Base-by-base conservation (phyloP, 2,797 vertebrate species). In the Varecia variegata region DNA sequence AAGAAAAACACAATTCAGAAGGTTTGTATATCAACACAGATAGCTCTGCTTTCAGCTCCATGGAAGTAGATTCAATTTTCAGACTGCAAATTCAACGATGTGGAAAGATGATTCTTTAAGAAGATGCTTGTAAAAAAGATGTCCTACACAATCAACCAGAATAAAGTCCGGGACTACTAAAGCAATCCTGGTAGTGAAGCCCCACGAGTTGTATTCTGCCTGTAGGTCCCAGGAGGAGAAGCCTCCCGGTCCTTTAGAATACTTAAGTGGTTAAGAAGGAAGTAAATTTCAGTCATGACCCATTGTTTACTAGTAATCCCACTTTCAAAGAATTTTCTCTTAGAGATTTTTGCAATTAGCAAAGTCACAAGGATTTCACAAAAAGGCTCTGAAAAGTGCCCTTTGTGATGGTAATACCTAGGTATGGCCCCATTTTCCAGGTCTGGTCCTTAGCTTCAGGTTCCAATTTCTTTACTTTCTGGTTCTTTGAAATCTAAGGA, bases 31-130 rank as follows among this genome's bases (percentile, higher is more conserved):
- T 85, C 68, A 54, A 54, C 43, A 86, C 43, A 52, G 73, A 20
- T 77, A 38, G 60, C 45, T 91, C 58, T 70, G 38, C 13, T 47
- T 56, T 90, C 13, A 62, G 84, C 40, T 86, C 32, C 43, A 3
- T 12, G 32, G 38, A 32, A 10, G 20, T 35, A 90, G 88, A 84
- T 38, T 90, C 47, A 50, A 54, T 77, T 88, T 97, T 93, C 86
- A 71, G 62, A 79, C 21, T 35, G 52, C 15, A 97, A 90, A 93
- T 79, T 89, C 65, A 94, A 81, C n/a, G 30, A 88, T 76, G 30
- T 14, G 5, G 50, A 71, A 88, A 90, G 18, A 18, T 21, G 65
- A 15, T 84, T 87, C 40, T 68, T 94, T 45, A 92, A 56, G 38
- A 93, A 84, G 90, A n/a, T 14, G 20, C 32, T 15, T 35, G 32